A percentile compares a stretch with the other conserved stretches of the same genome.
Conservation (phyloP, 2,888 invertebrate genomes). For the Caprella mutica region DNA sequence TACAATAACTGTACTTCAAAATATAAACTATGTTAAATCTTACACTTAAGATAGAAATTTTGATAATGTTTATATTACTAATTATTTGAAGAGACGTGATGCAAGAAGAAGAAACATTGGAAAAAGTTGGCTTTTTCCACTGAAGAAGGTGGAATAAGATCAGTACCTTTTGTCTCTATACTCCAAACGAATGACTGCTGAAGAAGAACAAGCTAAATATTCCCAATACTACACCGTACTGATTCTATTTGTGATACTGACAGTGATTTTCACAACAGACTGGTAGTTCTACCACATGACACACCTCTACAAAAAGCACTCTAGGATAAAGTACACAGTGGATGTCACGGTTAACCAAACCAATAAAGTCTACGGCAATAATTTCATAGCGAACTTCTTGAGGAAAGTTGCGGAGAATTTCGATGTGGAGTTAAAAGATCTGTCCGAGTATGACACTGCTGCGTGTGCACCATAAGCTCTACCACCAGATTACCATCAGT, state of each 20-base stretch:
- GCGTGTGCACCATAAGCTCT: not conserved
- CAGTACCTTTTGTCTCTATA: not conserved
- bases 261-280: not conserved
- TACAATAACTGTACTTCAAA: not conserved
- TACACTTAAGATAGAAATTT: not conserved
- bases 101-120: not conserved
- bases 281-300: conserved; percentile 1
- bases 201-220: not conserved
- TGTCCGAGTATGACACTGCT: not conserved
- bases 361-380: conserved; percentile 1
- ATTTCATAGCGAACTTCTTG: not conserved
- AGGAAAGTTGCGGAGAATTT: conserved; percentile 1
- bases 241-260: not conserved
- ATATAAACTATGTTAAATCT: not conserved
- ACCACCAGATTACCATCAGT: not conserved
- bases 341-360: not conserved
- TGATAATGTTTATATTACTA: conserved; percentile 2
- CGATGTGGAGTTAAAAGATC: not conserved
- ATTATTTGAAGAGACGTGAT: not conserved
- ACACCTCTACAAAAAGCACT: conserved; percentile 1
- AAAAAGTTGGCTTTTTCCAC: not conserved
- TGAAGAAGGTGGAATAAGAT: not conserved
- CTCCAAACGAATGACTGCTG: not conserved
- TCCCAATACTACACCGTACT: not conserved
- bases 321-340: not conserved